Evolutionary conservation across 2,888 invertebrate species (phyloP), one percentile per base, ranked within the genome.

Genomic region (Drosophila kuntzei): DNA sequence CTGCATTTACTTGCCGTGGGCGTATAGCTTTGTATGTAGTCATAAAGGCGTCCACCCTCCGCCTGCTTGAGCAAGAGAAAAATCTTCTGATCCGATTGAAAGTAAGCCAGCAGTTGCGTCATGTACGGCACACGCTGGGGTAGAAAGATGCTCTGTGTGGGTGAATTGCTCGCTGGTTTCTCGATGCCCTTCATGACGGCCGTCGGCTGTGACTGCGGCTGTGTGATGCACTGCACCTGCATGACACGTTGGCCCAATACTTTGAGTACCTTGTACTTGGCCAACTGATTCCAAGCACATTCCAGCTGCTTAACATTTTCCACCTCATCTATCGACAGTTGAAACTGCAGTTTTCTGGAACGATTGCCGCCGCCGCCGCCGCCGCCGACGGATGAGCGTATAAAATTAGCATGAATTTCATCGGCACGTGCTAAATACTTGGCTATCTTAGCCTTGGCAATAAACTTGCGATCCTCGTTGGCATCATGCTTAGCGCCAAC

Each of bases 161-260:
- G 89, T 2, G 91, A 89, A 67, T 91, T 90, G 49, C 89, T 91
- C 5, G 91, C 90, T 1, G 92, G 92, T 37, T 92, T 92, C 57
- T 92, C 91, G 14, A 92, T 90, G 34, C 92, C 92, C 59, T 92
- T 92, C 90, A 92, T 91, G 0, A 92, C 86, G 55, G 89, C 91
- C 2, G 81, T 79, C 2, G 90, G 85, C 34, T 91, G 91, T 3
- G 74, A 46, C 22, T 81, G 67, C 0, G 89, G 80, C 50, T 90
- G 89, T 2, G 92, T 92, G 7, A 92, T 85, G 66, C 92, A 91
- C 71, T 91, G 91, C 14, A 92, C 92, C 70, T 90, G 90, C 90
- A 92, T 91, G 7, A 92, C 92, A 2, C 86, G 83, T 32, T 91
- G 84, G 2, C 81, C 87, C 9, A 92, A 77, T 2, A 92, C 80